Conservation (phyloP, 1,140 invertebrate species). For the Batillaria attramentaria region DNA sequence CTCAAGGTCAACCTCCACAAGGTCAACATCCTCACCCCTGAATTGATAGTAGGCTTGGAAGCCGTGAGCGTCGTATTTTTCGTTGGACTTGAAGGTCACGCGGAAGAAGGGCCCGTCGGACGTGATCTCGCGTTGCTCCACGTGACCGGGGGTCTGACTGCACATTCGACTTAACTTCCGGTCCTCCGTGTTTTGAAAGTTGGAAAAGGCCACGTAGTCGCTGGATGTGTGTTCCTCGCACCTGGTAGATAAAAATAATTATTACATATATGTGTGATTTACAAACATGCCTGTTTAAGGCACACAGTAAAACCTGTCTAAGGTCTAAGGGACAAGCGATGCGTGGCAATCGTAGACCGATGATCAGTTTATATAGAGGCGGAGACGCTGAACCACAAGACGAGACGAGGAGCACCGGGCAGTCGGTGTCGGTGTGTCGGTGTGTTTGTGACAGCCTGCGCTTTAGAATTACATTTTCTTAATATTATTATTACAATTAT, state of each 20-base stretch:
- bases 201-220: conserved; percentile 95
- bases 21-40: conserved; percentile 20
- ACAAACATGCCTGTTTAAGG: no score
- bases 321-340: no score
- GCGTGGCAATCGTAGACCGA: no score
- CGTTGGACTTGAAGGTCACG: conserved; percentile 94
- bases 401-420: no score
- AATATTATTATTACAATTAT: no score
- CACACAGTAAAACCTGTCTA: no score
- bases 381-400: no score
- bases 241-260: conserved; percentile 74
- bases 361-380: no score
- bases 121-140: conserved; percentile 75
- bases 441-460: no score
- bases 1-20: background rate
- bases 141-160: conserved; percentile 81
- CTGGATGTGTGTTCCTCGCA: conserved; percentile 89
- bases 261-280: no score
- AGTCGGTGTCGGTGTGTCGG: no score
- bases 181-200: conserved; percentile 83
- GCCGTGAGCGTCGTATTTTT: conserved; percentile 91
- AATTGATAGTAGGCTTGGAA: conserved; percentile 88
- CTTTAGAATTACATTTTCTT: no score
- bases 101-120: conserved; percentile 95
- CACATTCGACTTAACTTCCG: conserved; percentile 89